Conservation (phyloP, 2,113 vertebrate genomes). For the Cyanocitta stelleri region DNA sequence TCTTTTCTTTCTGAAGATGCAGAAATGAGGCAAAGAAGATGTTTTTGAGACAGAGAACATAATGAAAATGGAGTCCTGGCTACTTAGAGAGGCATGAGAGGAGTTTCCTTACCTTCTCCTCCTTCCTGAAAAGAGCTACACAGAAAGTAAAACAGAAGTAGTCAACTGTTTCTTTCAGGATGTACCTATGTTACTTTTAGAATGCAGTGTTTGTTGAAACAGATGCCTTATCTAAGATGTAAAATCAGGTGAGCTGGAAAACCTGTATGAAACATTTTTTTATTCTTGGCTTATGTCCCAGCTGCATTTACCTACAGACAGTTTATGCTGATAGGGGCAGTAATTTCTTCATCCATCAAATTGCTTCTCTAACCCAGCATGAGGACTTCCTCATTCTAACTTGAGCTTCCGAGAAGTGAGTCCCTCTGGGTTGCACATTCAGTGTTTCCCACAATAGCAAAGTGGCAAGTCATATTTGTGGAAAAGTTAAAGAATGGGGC, state of each 20-base stretch:
- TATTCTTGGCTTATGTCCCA: background rate
- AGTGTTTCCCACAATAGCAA: background rate
- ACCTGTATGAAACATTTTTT: background rate
- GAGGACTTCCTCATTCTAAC: background rate
- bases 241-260: background rate
- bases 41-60: background rate
- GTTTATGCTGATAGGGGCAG: background rate
- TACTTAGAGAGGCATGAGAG: background rate
- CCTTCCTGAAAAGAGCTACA: background rate
- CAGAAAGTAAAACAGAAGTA: background rate
- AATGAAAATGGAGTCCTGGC: background rate
- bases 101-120: background rate
- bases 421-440: background rate
- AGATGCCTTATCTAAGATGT: background rate
- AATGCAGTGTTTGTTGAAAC: background rate
- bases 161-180: background rate
- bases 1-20: background rate
- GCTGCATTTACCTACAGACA: background rate
- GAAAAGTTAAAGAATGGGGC: background rate
- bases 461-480: background rate
- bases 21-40: background rate
- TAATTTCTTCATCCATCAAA: background rate
- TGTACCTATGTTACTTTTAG: background rate
- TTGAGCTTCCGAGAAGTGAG: background rate
- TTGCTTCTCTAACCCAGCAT: background rate